These are phyloP conservation scores for Microcebus ravelobensis DNA, from an alignment of 2,113 vertebrate genomes.

Conservation along the genomic window DNA sequence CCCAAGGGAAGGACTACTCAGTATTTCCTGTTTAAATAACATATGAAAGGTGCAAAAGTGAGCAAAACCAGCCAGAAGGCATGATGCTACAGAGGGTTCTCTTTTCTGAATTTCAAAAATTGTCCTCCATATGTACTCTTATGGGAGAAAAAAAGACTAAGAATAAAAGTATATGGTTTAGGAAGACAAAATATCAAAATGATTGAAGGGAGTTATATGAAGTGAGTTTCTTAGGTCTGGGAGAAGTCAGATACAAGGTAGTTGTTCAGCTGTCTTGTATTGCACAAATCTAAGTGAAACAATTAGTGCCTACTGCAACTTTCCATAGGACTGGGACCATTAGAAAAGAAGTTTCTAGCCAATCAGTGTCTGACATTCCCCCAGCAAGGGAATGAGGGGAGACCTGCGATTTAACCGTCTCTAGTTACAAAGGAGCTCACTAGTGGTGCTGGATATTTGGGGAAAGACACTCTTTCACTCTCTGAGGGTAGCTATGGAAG, in stretches of 20 bases:
- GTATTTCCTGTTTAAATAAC: neutral
- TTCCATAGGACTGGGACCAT: neutral
- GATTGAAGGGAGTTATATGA: neutral
- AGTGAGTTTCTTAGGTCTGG: neutral
- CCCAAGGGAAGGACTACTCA: neutral
- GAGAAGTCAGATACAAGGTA: neutral
- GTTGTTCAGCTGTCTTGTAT: neutral
- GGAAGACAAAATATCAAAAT: neutral
- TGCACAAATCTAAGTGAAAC: neutral
- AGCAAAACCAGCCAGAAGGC: neutral
- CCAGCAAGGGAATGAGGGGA: neutral
- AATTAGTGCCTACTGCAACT: neutral
- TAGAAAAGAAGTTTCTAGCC: neutral
- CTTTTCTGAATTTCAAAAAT: neutral
- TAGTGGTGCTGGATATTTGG: too few relatives aligned
- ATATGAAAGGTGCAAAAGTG: neutral
- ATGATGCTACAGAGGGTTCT: neutral
- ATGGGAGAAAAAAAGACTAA: neutral
- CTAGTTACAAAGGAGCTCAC: neutral
- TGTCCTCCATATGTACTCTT: neutral
- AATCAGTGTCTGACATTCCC: neutral
- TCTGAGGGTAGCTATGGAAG: neutral
- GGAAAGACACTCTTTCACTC: neutral
- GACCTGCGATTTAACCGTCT: neutral
- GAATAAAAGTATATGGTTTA: neutral